Evolutionary conservation across 2,888 invertebrate species (phyloP), one percentile per base, ranked within the genome.

Genomic region (Eledona agricola): DNA sequence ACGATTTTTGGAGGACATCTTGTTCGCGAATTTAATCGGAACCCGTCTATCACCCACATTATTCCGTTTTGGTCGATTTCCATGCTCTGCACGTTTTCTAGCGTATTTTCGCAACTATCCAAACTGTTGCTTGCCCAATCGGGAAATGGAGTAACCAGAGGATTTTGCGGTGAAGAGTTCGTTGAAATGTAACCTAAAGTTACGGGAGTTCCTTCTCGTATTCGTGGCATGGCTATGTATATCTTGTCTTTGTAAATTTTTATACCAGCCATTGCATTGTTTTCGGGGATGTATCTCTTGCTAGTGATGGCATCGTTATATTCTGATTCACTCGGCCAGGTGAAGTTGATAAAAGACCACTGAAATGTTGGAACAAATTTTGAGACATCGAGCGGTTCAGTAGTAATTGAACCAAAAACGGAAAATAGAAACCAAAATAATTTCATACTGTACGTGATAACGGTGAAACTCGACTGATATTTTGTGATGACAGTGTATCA

Each of bases 1-100:
- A 87, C 80, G 22, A 89, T 71, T 32, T 87, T 85, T 0, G 88
- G 84, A 1, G 84, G 83, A 66, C 89, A 89, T 50, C 78, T 80
- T 1, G 78, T 69, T 50, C 84, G 76, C 4, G 83, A 82, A 13
- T 83, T 83, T 1, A 84, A 6, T 5, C 51, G 34, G 6, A 37
- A 10, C 37, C 85, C 85, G 60, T 88, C 88, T 25, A 87, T 76
- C 5, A 83, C 80, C 82, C 86, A 87, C 84, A 90, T 84, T 2
- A 86, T 74, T 2, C 88, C 87, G 51, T 81, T 80, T 1, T 81
- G 80, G 71, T 89, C 89, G 42, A 89, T 84, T 70, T 89, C 89
- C 71, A 89, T 79, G 58, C 85, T 84, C 70, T 88, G 86, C 7
- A 89, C 86, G 64, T 84, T 86, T 70, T 89, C 89, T 42, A 90